Base-by-base conservation (phyloP, 2,797 vertebrate species). In the Xenentodon cancila region DNA sequence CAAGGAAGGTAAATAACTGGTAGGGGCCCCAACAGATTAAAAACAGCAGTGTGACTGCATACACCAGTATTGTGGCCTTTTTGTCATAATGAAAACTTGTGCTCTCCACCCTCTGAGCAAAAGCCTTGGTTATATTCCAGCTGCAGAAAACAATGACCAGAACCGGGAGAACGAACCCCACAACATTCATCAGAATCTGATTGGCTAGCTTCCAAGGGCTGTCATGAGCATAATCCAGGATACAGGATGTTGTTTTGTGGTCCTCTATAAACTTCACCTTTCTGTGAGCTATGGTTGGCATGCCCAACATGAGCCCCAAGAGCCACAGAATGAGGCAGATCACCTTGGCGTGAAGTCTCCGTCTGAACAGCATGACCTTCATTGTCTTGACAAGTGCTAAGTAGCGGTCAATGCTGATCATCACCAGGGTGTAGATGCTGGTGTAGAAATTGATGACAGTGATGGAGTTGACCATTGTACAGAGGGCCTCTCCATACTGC, bases 391-490 rank as follows among this genome's bases (percentile, higher is more conserved):
- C 96, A 17, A 99, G 86, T 0, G 95, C 97, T 25, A 99, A 81
- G 75, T 97, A 99, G 52, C 97, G 96, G 78, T 99, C 97, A 0
- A 97, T 79, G 57, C 97, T 97, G 7, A 98, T 95, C 84, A 97
- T 91, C 42, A 94, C 93, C 42, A 98, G 80, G 50, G 96, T 95
- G 77, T 91, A 96, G 78, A 96, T 92, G 83, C 96, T 97, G 50
- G 93, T 87, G 71, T 95, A 97, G 51, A 95, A 88, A 66, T 97
- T 97, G 85, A 96, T 83, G 30, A 72, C 44, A 18, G 92, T 85
- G 64, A 93, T 40, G 1, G 92, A 45, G 59, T 94, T 97, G 76
- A 97, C 77, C 0, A 88, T 60, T 63, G 95, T 95, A 79, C 97
- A 98, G 9, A 96, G 68, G 32, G 85, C 82, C 1, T 94, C 88